Percentiles rank a stretch among this genome's conserved stretches.
These are phyloP conservation scores for Sinotaia quadrata DNA, from an alignment of 2,888 invertebrate species.

Conservation along the genomic window DNA sequence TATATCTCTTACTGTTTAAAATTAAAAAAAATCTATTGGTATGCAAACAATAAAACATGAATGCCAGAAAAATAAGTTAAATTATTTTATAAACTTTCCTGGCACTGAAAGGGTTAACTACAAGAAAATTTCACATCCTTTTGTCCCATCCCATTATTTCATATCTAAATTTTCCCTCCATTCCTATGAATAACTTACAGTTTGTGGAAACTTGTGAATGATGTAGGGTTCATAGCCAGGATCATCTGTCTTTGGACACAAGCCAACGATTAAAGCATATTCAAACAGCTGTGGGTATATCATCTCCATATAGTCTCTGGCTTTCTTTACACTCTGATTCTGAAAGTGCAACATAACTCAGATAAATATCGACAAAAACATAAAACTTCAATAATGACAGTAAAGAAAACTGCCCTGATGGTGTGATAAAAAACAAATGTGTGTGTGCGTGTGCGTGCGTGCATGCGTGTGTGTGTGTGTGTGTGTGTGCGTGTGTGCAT, in stretches of 20 bases:
- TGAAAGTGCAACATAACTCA: conserved; percentile 12
- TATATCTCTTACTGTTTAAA: too few species aligned
- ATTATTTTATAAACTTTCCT: too few species aligned
- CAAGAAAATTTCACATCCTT: too few species aligned
- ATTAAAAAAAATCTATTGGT: too few species aligned
- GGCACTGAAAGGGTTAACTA: too few species aligned
- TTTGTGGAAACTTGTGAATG: conserved; percentile 68
- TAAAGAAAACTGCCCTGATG: too few species aligned
- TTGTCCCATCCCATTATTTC: too few species aligned
- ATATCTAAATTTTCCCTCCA: neutral
- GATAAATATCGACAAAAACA: neutral
- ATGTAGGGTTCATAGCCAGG: conserved; percentile 58
- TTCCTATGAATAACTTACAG: conserved; percentile 51
- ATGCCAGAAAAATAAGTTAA: too few species aligned
- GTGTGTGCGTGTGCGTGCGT: neutral
- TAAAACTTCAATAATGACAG: neutral
- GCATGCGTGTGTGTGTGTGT: neutral
- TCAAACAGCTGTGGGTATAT: conserved; percentile 68
- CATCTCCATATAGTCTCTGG: conserved; percentile 44
- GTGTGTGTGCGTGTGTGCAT: neutral
- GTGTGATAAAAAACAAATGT: neutral
- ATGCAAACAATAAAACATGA: neutral
- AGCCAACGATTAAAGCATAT: conserved; percentile 66
- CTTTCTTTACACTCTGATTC: conserved; percentile 38
- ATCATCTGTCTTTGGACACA: conserved; percentile 47